These are phyloP conservation scores for Holocentrus rufus DNA, from an alignment of 2,797 vertebrate species.

Conservation along the genomic window DNA sequence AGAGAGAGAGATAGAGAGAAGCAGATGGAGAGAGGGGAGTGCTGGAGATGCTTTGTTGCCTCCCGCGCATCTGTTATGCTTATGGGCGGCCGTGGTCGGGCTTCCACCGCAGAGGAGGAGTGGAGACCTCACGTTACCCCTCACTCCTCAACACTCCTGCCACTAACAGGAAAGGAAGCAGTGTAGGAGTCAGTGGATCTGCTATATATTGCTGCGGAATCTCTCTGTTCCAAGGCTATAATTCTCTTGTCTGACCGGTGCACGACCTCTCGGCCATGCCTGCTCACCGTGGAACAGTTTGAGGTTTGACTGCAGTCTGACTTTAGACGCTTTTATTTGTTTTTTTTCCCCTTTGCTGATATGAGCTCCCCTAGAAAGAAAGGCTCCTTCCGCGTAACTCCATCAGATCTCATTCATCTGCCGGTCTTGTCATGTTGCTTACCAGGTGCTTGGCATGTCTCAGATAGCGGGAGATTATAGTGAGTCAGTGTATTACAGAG, in stretches of 20 bases:
- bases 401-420: neutral
- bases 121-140: conserved; percentile 43
- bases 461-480: conserved; percentile 4
- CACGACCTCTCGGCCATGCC: conserved; percentile 22
- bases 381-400: neutral
- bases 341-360: conserved; percentile 4
- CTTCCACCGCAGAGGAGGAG: conserved; percentile 30
- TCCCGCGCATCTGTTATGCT: conserved; percentile 49
- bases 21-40: conserved; percentile 24
- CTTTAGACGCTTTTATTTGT: neutral
- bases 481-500: conserved; percentile 35
- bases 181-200: conserved; percentile 40
- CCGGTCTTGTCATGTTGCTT: conserved; percentile 1
- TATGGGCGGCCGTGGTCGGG: conserved; percentile 7
- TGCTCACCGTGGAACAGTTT: conserved; percentile 23
- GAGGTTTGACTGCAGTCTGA: conserved; percentile 11
- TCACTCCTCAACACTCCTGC: conserved; percentile 19
- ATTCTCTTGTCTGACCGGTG: conserved; percentile 29
- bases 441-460: conserved; percentile 9
- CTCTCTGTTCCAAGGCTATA: conserved; percentile 12
- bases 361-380: conserved; percentile 4
- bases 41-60: conserved; percentile 29
- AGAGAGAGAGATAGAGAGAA: conserved; percentile 18
- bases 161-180: conserved; percentile 32
- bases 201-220: conserved; percentile 6